phyloP scores from a whole-genome alignment of 2,888 invertebrate genomes.

The Isoperla grammatica region DNA sequence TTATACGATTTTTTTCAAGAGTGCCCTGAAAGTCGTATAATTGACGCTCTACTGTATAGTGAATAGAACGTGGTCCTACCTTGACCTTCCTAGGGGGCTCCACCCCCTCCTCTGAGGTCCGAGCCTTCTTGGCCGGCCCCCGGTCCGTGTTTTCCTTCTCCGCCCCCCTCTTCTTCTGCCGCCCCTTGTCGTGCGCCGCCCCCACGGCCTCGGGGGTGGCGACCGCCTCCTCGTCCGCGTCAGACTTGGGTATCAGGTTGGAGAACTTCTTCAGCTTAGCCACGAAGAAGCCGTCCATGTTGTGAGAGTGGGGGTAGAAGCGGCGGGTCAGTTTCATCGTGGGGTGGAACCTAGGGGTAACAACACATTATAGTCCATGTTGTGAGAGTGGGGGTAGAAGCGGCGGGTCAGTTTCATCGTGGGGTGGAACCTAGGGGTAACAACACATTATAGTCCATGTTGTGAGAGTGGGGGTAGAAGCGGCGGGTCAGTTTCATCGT shows the following conservation, averaged over 20 bases:
- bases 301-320: slow-evolving; percentile 97
- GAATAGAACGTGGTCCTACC: too few relatives aligned
- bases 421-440: slow-evolving; percentile 69
- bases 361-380: slow-evolving; percentile 66
- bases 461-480: slow-evolving; percentile 97
- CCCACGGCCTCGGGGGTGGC: background rate
- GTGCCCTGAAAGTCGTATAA: too few relatives aligned
- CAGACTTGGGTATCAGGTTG: slow-evolving; percentile 56
- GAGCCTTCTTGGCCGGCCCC: background rate
- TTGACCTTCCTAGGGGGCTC: background rate
- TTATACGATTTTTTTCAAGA: too few relatives aligned
- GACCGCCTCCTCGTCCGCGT: slow-evolving; percentile 12
- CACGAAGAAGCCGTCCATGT: slow-evolving; percentile 99
- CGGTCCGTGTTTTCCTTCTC: background rate
- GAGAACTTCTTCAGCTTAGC: slow-evolving; percentile 97
- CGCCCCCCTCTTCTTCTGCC: background rate
- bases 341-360: slow-evolving; percentile 69
- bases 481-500: slow-evolving; percentile 80
- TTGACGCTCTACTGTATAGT: too few relatives aligned
- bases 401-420: slow-evolving; percentile 80
- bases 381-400: slow-evolving; percentile 97
- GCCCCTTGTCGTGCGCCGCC: background rate
- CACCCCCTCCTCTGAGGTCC: background rate
- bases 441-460: slow-evolving; percentile 66
- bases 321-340: slow-evolving; percentile 80